Evolutionary conservation across 2,113 vertebrate species (phyloP).

Genomic region (Rhombomys opimus): DNA sequence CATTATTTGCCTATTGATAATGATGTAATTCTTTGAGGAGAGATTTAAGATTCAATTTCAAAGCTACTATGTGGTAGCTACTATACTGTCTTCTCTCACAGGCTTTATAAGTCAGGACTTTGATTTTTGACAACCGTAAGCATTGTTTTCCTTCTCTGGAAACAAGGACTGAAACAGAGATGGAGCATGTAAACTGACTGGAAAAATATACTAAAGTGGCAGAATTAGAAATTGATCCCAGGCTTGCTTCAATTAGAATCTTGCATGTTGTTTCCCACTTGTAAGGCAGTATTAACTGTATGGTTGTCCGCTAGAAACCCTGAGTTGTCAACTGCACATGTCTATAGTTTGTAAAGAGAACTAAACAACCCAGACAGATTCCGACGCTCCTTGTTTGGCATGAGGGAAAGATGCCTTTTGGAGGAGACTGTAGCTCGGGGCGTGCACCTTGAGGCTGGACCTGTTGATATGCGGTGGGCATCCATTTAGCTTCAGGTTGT

Average conservation of each 20-base stretch:
- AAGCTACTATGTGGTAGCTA: not conserved
- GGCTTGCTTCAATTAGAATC: constrained; percentile 60
- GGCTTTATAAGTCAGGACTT: not conserved
- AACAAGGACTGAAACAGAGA: constrained; percentile 24
- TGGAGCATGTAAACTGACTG: not conserved
- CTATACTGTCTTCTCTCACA: not conserved
- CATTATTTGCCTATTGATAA: not conserved
- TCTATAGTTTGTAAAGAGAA: constrained; percentile 90
- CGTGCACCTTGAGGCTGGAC: constrained; percentile 87
- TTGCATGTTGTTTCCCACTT: constrained; percentile 89
- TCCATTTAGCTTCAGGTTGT: constrained; percentile 88
- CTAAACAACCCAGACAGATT: constrained; percentile 83
- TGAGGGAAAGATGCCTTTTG: constrained; percentile 72
- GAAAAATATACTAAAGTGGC: not conserved
- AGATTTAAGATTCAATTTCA: constrained; percentile 44
- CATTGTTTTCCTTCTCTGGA: constrained; percentile 30
- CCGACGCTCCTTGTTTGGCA: constrained; percentile 85
- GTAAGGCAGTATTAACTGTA: constrained; percentile 92
- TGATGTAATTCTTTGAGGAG: not conserved
- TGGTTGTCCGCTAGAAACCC: constrained; percentile 87
- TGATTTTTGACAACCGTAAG: not conserved
- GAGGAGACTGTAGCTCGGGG: constrained; percentile 83
- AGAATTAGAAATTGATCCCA: constrained; percentile 10
- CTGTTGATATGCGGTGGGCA: constrained; percentile 88
- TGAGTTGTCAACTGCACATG: constrained; percentile 92